Percentiles rank a stretch among this genome's conserved stretches.
phyloP scores from a whole-genome alignment of 2,888 invertebrate species.

The Salticus scenicus region DNA sequence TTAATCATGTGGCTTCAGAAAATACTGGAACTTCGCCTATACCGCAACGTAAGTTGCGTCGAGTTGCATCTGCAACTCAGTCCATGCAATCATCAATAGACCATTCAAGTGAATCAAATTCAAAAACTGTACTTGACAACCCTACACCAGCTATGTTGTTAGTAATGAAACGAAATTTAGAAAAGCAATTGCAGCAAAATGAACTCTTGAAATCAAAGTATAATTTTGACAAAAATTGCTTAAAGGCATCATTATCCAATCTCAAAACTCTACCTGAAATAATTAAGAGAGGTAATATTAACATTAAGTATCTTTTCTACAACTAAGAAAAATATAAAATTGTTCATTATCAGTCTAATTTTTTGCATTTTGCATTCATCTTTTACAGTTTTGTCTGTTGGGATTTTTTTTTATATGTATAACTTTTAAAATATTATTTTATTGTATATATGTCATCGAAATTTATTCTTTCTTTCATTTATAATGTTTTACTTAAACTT shows the following conservation, averaged over 20 bases:
- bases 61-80: conserved; percentile 65
- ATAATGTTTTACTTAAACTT: too few relatives aligned
- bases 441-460: too few relatives aligned
- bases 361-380: too few relatives aligned
- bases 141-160: conserved; percentile 67
- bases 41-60: conserved; percentile 48
- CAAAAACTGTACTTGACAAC: conserved; percentile 50
- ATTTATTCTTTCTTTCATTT: too few relatives aligned
- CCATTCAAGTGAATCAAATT: conserved; percentile 39
- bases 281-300: conserved; percentile 28
- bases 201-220: conserved; percentile 26
- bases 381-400: too few relatives aligned
- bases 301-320: too few relatives aligned
- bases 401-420: too few relatives aligned
- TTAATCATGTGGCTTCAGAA: conserved; percentile 34
- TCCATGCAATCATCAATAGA: conserved; percentile 52
- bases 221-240: conserved; percentile 31
- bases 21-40: conserved; percentile 48
- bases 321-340: too few relatives aligned
- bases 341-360: too few relatives aligned
- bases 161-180: conserved; percentile 66
- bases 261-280: conserved; percentile 35
- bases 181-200: conserved; percentile 49
- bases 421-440: too few relatives aligned
- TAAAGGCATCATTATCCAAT: conserved; percentile 11